Conservation (phyloP, 2,113 vertebrate species). For the Bombycilla garrulus region DNA sequence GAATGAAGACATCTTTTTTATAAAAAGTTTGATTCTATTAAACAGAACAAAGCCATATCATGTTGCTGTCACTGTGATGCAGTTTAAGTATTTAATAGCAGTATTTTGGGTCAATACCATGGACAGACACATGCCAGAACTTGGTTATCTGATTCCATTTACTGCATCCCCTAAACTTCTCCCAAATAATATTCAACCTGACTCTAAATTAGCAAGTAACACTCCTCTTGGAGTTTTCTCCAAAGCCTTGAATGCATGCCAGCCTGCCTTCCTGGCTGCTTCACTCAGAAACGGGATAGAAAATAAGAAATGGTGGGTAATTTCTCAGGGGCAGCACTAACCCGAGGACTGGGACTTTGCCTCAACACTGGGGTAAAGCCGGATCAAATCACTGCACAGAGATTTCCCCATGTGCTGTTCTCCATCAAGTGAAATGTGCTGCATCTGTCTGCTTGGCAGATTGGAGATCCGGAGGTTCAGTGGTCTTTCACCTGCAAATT, state of each 20-base stretch:
- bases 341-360: conserved; percentile 80
- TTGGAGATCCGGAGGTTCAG: conserved; percentile 86
- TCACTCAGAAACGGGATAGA: background rate
- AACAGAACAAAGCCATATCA: background rate
- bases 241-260: background rate
- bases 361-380: conserved; percentile 80
- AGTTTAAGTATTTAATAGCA: background rate
- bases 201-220: background rate
- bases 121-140: background rate
- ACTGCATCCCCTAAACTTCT: background rate
- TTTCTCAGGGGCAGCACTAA: conserved; percentile 36
- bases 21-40: background rate
- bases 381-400: conserved; percentile 85
- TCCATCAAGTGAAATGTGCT: conserved; percentile 76
- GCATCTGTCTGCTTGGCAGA: conserved; percentile 75
- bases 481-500: conserved; percentile 83
- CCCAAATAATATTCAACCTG: background rate
- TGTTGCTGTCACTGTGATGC: background rate
- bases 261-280: background rate
- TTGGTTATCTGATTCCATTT: background rate
- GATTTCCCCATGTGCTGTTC: conserved; percentile 80
- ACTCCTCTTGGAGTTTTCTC: background rate
- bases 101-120: background rate
- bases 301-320: background rate
- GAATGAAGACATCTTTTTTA: background rate